Conservation (phyloP, 2,888 invertebrate species). For the Diaprepes abbreviatus region DNA sequence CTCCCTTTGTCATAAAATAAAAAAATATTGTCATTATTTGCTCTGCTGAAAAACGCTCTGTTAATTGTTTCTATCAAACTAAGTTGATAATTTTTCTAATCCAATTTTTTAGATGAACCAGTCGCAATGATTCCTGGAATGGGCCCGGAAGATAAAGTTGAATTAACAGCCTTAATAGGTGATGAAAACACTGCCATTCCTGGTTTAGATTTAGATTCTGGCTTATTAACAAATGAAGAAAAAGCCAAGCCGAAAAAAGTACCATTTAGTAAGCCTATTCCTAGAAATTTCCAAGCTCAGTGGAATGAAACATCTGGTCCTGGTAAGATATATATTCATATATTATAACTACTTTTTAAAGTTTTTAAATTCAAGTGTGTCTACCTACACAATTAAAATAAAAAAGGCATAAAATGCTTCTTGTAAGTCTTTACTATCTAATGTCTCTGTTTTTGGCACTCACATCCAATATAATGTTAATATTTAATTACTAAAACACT, state of each 20-base stretch:
- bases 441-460: no score
- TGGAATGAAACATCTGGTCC: slow-evolving; percentile 84
- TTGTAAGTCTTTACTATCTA: no score
- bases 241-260: slow-evolving; percentile 85
- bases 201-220: slow-evolving; percentile 84
- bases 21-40: no score
- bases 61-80: no score
- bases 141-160: slow-evolving; percentile 97
- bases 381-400: no score
- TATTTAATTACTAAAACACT: background rate
- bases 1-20: no score
- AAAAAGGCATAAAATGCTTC: no score
- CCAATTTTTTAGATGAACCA: slow-evolving; percentile 72
- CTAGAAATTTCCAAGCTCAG: slow-evolving; percentile 95
- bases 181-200: slow-evolving; percentile 87
- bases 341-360: no score
- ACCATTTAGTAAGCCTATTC: slow-evolving; percentile 96
- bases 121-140: slow-evolving; percentile 91
- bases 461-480: no score
- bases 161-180: slow-evolving; percentile 81
- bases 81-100: no score
- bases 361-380: no score
- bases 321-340: slow-evolving; percentile 39
- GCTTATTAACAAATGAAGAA: slow-evolving; percentile 74
- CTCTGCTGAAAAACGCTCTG: no score